Percentiles rank a stretch among this genome's conserved stretches.
phyloP scores from a whole-genome alignment of 2,888 invertebrate species.

The Polietes domitor region DNA sequence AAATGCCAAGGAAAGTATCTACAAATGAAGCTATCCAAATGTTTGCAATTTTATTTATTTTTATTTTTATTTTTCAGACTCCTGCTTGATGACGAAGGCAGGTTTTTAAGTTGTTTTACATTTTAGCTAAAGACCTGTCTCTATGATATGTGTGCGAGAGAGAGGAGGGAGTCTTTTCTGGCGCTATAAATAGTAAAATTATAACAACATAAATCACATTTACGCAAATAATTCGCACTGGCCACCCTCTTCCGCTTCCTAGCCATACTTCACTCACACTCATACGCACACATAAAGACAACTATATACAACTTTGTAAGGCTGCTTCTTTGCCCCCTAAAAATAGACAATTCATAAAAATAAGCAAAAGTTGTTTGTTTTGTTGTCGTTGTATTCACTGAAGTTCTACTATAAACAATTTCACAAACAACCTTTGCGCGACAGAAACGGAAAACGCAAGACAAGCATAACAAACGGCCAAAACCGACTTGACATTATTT shows the following conservation, averaged over 20 bases:
- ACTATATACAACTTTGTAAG: background rate
- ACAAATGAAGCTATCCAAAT: no score
- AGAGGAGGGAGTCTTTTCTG: constrained; percentile 30
- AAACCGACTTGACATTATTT: constrained; percentile 58
- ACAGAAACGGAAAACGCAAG: constrained; percentile 18
- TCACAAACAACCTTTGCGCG: constrained; percentile 6
- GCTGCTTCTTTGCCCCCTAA: background rate
- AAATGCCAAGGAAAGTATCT: no score
- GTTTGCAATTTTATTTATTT: no score
- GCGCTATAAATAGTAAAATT: constrained; percentile 68
- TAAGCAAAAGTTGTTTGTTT: constrained; percentile 38
- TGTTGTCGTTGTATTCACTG: background rate
- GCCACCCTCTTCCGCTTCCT: background rate
- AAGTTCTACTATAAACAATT: constrained; percentile 42
- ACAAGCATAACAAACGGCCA: constrained; percentile 42
- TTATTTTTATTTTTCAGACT: no score
- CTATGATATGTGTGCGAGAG: background rate
- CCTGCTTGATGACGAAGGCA: no score
- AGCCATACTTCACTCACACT: background rate
- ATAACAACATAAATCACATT: constrained; percentile 69
- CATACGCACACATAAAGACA: background rate
- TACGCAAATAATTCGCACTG: constrained; percentile 69
- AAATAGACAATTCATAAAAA: constrained; percentile 55
- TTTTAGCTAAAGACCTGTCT: background rate
- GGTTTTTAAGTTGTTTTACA: background rate